These are phyloP conservation scores for Cinclus mexicanus DNA, from an alignment of 2,113 vertebrate species.

Conservation along the genomic window DNA sequence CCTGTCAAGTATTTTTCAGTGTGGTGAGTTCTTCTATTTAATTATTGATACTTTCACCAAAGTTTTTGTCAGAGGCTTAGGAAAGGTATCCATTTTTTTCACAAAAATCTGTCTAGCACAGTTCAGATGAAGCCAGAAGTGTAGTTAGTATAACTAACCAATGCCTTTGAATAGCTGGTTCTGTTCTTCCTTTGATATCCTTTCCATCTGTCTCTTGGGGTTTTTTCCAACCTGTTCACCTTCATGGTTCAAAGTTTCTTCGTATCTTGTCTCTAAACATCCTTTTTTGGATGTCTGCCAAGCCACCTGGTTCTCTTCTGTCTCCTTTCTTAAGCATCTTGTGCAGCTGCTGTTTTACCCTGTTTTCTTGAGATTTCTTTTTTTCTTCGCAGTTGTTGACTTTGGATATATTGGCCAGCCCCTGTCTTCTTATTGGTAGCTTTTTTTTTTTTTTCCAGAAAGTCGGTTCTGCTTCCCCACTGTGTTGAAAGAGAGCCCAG, in stretches of 20 bases:
- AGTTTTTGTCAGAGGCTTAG: not conserved
- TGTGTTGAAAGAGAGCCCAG: not conserved
- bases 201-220: not conserved
- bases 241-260: slow-evolving; percentile 29
- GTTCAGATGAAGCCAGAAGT: not conserved
- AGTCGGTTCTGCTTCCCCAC: not conserved
- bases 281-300: not conserved
- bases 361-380: not conserved
- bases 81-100: not conserved
- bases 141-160: not conserved
- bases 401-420: not conserved
- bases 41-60: not conserved
- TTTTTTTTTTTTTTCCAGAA: not conserved
- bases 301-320: not conserved
- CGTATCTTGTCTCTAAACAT: not conserved
- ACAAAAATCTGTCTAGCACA: not conserved
- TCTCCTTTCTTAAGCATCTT: not conserved
- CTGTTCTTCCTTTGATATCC: not conserved
- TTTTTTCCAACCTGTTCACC: not conserved
- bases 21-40: not conserved
- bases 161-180: not conserved
- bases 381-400: not conserved
- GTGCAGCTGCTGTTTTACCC: not conserved
- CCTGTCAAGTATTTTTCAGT: not conserved
- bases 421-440: not conserved